These are phyloP conservation scores for Acrocera orbiculus DNA, from an alignment of 2,888 invertebrate genomes.

Conservation along the genomic window DNA sequence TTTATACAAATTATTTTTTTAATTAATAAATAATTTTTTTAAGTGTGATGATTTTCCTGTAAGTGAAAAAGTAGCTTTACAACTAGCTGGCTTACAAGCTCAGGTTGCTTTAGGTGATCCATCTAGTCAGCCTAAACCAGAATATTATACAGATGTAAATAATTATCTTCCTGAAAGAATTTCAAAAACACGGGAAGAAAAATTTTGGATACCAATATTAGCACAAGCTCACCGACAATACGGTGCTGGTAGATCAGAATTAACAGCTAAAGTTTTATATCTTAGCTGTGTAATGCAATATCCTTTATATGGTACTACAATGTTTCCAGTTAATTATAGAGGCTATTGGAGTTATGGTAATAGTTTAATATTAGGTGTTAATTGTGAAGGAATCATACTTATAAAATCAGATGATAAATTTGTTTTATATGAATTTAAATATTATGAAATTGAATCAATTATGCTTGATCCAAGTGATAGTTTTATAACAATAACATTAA, in stretches of 20 bases:
- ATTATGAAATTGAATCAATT: slow-evolving; percentile 78
- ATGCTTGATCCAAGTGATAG: slow-evolving; percentile 82
- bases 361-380: slow-evolving; percentile 62
- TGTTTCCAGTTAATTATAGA: slow-evolving; percentile 77
- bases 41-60: slow-evolving; percentile 89
- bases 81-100: slow-evolving; percentile 83
- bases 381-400: slow-evolving; percentile 76
- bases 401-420: slow-evolving; percentile 85
- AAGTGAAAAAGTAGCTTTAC: slow-evolving; percentile 83
- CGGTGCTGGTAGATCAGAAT: slow-evolving; percentile 77
- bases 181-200: slow-evolving; percentile 56
- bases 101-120: slow-evolving; percentile 87
- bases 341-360: slow-evolving; percentile 82
- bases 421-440: slow-evolving; percentile 78
- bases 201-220: slow-evolving; percentile 74
- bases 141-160: slow-evolving; percentile 80
- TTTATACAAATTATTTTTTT: slow-evolving; percentile 3
- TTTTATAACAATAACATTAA: slow-evolving; percentile 75
- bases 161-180: slow-evolving; percentile 76
- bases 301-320: slow-evolving; percentile 74
- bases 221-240: slow-evolving; percentile 80
- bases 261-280: slow-evolving; percentile 85
- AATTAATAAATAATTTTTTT: neutral
- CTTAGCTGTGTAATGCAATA: slow-evolving; percentile 94
- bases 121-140: slow-evolving; percentile 49